phyloP scores from a whole-genome alignment of 2,888 invertebrate genomes.

The Noctuana brunneofusca region DNA sequence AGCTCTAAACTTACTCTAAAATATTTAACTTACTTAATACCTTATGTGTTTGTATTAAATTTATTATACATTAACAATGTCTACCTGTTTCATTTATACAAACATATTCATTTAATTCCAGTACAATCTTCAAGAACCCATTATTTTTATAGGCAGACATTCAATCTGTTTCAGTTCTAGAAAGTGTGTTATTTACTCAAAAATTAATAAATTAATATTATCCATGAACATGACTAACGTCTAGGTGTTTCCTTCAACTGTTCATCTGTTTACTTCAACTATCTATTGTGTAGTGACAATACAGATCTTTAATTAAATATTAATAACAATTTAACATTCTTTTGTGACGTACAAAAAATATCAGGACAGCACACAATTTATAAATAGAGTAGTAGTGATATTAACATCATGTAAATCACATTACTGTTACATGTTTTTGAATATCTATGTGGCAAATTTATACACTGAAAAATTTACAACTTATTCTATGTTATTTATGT shows the following conservation, averaged over 20 bases:
- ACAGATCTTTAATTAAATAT: conserved; percentile 57
- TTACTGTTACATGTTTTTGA: conserved; percentile 48
- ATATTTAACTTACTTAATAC: conserved; percentile 64
- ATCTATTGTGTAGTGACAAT: conserved; percentile 55
- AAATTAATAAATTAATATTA: conserved; percentile 48
- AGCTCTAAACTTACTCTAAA: conserved; percentile 62
- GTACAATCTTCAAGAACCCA: conserved; percentile 23
- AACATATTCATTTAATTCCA: conserved; percentile 47
- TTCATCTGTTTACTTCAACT: conserved; percentile 49
- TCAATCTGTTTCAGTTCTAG: conserved; percentile 49
- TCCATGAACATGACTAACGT: conserved; percentile 46
- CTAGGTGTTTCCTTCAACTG: too few species aligned
- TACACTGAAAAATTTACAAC: conserved; percentile 66
- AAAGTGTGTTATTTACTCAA: conserved; percentile 42
- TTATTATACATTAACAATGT: conserved; percentile 72
- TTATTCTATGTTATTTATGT: conserved; percentile 44
- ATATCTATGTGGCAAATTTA: conserved; percentile 51
- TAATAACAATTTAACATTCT: conserved; percentile 38
- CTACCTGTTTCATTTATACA: conserved; percentile 59
- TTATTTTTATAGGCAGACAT: conserved; percentile 50
- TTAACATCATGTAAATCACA: conserved; percentile 47
- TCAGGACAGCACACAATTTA: conserved; percentile 56
- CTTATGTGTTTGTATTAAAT: conserved; percentile 64
- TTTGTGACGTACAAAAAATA: conserved; percentile 67
- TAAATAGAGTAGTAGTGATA: conserved; percentile 50